Conservation (phyloP, 2,888 invertebrate species). For the Nemapogon koenigi region DNA sequence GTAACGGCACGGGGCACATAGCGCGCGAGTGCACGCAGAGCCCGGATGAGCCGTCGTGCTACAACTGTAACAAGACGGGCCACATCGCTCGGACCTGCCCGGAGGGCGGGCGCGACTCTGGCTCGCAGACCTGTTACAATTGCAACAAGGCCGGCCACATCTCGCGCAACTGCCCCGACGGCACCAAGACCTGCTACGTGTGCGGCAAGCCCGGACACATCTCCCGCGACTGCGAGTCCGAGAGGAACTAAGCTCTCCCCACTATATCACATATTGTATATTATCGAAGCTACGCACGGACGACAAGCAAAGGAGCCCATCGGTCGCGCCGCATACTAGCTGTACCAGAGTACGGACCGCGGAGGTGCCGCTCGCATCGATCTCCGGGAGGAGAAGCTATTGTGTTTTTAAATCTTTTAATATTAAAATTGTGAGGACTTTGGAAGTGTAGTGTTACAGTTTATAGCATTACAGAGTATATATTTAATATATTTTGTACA, state of each 20-base stretch:
- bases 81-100: constrained; percentile 90
- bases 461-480: constrained; percentile 66
- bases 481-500: constrained; percentile 68
- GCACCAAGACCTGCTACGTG: constrained; percentile 89
- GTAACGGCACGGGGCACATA: constrained; percentile 92
- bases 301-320: constrained; percentile 51
- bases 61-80: constrained; percentile 94
- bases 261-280: no score
- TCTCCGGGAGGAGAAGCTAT: constrained; percentile 58
- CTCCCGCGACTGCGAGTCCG: constrained; percentile 88
- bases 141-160: constrained; percentile 95
- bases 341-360: constrained; percentile 23
- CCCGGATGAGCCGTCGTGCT: constrained; percentile 86
- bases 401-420: constrained; percentile 65
- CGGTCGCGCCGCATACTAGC: constrained; percentile 26
- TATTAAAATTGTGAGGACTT: constrained; percentile 55
- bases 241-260: constrained; percentile 61
- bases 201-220: constrained; percentile 92
- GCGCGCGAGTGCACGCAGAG: constrained; percentile 90
- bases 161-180: constrained; percentile 84
- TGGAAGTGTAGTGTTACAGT: constrained; percentile 62
- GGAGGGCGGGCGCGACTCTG: constrained; percentile 70
- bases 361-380: constrained; percentile 49
- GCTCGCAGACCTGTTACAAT: constrained; percentile 88
- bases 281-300: constrained; percentile 61